These are phyloP conservation scores for Phalacrocorax pelagicus DNA, from an alignment of 2,113 vertebrate genomes.

Conservation along the genomic window DNA sequence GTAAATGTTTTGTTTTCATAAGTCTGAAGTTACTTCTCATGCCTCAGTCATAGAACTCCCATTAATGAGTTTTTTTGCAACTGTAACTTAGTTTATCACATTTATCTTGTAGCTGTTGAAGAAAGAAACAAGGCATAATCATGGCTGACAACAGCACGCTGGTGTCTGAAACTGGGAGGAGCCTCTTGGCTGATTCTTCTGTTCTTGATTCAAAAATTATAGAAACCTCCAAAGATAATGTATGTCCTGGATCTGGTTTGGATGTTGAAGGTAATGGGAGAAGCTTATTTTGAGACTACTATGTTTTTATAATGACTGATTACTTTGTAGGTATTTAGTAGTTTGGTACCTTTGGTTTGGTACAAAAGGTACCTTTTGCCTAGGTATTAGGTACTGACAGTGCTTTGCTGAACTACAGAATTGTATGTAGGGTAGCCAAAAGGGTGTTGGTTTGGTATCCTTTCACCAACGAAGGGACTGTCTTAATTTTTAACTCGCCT, in stretches of 20 bases:
- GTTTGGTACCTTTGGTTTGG: neutral
- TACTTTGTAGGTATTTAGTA: neutral
- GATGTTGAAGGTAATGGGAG: conserved; percentile 81
- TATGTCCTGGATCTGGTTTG: conserved; percentile 67
- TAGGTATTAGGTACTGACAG: neutral
- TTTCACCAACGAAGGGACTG: neutral
- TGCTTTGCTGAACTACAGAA: neutral
- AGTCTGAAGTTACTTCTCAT: neutral
- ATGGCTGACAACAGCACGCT: conserved; percentile 89
- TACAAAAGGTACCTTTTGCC: no score
- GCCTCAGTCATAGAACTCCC: neutral
- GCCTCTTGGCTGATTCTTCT: conserved; percentile 89
- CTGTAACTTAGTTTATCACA: neutral
- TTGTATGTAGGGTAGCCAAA: neutral
- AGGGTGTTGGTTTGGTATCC: neutral
- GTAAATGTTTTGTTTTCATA: neutral
- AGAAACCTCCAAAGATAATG: conserved; percentile 87
- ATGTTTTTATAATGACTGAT: neutral
- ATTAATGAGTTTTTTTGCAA: neutral
- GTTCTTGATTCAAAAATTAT: conserved; percentile 87
- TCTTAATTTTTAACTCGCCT: neutral
- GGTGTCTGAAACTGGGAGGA: conserved; percentile 76
- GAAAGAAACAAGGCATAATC: neutral
- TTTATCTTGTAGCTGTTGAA: conserved; percentile 32
- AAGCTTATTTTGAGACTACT: neutral